Evolutionary conservation across 2,888 invertebrate genomes (phyloP), one percentile per base, ranked within the genome.

Genomic region (Ormia ochracea): DNA sequence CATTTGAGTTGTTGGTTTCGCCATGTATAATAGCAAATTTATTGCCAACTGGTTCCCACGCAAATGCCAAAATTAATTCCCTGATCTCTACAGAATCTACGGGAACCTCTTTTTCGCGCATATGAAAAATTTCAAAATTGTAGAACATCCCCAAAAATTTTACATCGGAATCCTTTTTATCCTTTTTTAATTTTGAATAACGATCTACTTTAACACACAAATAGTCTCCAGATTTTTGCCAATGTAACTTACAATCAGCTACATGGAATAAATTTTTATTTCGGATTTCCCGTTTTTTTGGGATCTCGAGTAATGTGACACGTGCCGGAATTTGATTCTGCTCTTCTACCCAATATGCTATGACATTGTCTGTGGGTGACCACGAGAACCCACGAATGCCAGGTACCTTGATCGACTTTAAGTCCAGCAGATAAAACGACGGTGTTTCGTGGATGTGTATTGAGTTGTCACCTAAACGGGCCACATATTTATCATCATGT

Each of bases 281-380:
- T 83, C 98, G 93, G 45, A 94, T 93, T 91, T 97, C 97, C 59
- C 93, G 94, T 76, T 96, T 94, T 86, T 95, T 96, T 3, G 98
- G 98, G 81, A 99, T 93, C 89, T 98, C 97, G 61, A 98, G 92
- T 0, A 99, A 92, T 0, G 96, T 97, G 1, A 99, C 98, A 85
- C 98, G 93, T 1, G 98, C 98, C 9, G 99, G 98, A 0, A 97
- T 97, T 87, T 97, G 96, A 87, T 98, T 97, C 87, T 97, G 95
- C 90, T 99, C 99, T 0, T 98, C 97, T 3, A 98, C 98, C 98
- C 99, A 99, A 90, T 98, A 99, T 0, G 98, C 98, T 54, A 99
- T 93, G 36, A 96, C 92, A 87, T 98, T 98, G 88, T 98, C 98
- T 0, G 98, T 96, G 0, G 99, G 99, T 0, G 98, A 99, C 99